Base-by-base conservation (phyloP, 2,797 vertebrate genomes). In the Urosaurus nigricauda region DNA sequence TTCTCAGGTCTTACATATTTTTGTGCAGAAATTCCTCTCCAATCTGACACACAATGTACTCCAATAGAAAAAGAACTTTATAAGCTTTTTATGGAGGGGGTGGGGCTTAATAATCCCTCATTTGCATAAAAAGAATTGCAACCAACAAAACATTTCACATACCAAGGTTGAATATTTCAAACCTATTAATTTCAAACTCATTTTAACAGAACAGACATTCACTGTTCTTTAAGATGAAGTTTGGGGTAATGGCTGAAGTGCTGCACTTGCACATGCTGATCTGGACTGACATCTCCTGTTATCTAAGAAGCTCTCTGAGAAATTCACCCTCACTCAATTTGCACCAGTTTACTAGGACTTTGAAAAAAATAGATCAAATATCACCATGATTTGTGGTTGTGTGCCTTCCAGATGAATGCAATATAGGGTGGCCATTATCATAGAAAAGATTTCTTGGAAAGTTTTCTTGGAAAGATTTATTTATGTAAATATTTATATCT, bases 1-100 rank as follows among this genome's bases (percentile, higher is more conserved):
- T 29, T 24, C 11, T 77, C 16, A 14, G 47, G 4, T 13, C 70
- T 32, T 51, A 94, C 92, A 96, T 95, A 97, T 75, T 95, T 96
- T 84, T 95, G 51, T 84, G 47, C 24, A 3, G 0, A 92, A 53
- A 83, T 60, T 77, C n/a, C 17, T 71, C 26, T 35, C 24, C n/a
- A 79, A 86, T 26, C 26, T 17, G 37, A 0, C 4, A 5, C 70
- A 40, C 14, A 77, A 32, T 77, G 1, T 83, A 75, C 77, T 83
- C 89, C 58, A 84, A 43, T 58, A 47, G 85, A 58, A 32, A 77
- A 47, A n/a, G n/a, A 71, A 84, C 3, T 26, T 51, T 65, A 2
- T 37, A 80, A 7, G 29, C 68, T 83, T 53, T 21, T 43, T 81
- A 17, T 0, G 4, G 79, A 26, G 84, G 79, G 71, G 29, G 3